Percentiles rank a stretch among this genome's conserved stretches.
phyloP scores from a whole-genome alignment of 2,888 invertebrate genomes.

The Buathra laborator region DNA sequence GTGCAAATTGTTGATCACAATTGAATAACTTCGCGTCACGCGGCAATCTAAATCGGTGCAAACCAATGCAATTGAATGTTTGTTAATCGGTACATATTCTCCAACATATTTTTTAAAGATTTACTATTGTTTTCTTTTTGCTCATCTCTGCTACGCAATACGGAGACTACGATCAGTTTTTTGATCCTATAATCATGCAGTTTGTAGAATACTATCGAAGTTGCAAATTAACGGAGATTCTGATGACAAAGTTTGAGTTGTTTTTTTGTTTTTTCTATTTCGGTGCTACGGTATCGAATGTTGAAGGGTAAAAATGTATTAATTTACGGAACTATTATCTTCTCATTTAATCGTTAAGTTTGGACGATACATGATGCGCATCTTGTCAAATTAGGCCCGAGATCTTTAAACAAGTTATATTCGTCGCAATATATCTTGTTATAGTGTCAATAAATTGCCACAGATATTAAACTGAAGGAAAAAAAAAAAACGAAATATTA shows the following conservation, averaged over 20 bases:
- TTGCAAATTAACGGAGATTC: constrained; percentile 13
- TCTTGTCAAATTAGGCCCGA: constrained; percentile 77
- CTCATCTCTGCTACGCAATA: constrained; percentile 71
- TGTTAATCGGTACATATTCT: neutral
- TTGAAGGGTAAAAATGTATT: constrained; percentile 14
- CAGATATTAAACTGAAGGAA: constrained; percentile 20
- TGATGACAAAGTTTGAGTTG: constrained; percentile 3
- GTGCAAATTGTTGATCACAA: neutral
- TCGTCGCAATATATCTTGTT: constrained; percentile 65
- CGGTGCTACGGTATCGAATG: neutral
- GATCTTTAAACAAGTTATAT: constrained; percentile 72
- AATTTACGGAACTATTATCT: constrained; percentile 21
- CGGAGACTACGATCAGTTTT: constrained; percentile 74
- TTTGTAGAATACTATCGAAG: constrained; percentile 64
- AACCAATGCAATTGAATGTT: neutral
- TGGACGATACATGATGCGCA: constrained; percentile 65
- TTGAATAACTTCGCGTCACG: neutral
- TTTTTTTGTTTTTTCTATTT: neutral
- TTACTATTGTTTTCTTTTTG: neutral
- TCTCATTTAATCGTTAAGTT: constrained; percentile 44
- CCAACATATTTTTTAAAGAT: neutral
- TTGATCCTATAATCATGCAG: constrained; percentile 72
- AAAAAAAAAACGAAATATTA: constrained; percentile 18
- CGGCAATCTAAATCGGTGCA: neutral
- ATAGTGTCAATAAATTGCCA: constrained; percentile 57